A percentile compares a stretch with the other conserved stretches of the same genome.
Evolutionary conservation across 2,888 invertebrate species (phyloP).

Genomic region (Acanthococcus lagerstroemiae): DNA sequence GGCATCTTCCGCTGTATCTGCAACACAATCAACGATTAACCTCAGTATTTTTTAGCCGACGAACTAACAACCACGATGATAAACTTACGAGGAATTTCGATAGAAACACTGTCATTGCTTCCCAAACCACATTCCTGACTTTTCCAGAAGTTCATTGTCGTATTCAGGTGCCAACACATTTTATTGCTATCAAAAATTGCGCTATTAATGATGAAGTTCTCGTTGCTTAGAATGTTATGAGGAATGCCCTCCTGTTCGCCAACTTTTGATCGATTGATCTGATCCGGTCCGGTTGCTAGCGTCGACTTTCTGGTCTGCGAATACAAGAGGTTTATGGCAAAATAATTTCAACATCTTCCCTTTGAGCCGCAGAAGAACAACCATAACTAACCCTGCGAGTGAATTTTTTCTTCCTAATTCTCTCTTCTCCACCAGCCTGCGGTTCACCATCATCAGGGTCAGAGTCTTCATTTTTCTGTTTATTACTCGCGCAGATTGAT

Average conservation of each 20-base stretch:
- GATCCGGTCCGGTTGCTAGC: neutral
- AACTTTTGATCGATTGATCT: neutral
- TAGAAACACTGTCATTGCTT: neutral
- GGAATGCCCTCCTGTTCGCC: neutral
- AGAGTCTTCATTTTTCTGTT: neutral
- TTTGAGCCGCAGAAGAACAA: neutral
- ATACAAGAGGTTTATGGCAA: neutral
- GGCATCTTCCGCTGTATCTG: slow-evolving; percentile 1
- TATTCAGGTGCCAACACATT: slow-evolving; percentile 1
- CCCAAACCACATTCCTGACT: neutral
- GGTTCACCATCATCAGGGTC: neutral
- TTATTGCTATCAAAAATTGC: slow-evolving; percentile 8
- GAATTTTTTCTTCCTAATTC: neutral
- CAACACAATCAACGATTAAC: no score
- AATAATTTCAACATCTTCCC: neutral
- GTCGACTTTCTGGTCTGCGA: neutral
- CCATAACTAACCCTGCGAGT: neutral
- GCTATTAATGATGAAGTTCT: slow-evolving; percentile 1
- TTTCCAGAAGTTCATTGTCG: neutral
- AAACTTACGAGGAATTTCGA: slow-evolving; percentile 4
- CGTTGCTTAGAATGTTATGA: neutral
- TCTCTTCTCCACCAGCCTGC: neutral
- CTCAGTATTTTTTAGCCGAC: no score
- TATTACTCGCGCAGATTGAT: neutral
- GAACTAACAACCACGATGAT: no score